Percentiles rank a stretch among this genome's conserved stretches.
These are phyloP conservation scores for Saccostrea cuccullata DNA, from an alignment of 1,140 invertebrate genomes.

Conservation along the genomic window DNA sequence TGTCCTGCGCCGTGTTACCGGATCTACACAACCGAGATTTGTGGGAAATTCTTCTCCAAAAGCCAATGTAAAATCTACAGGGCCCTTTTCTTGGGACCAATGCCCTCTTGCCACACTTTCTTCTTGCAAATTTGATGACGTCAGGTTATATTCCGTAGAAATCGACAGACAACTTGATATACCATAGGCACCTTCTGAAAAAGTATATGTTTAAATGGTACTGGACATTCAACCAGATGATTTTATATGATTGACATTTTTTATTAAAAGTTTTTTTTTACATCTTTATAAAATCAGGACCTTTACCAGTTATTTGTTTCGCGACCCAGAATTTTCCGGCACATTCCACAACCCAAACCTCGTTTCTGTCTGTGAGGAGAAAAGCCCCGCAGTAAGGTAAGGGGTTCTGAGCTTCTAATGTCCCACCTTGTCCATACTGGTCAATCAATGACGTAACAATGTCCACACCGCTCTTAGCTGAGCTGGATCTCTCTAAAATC, in stretches of 20 bases:
- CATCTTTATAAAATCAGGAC: constrained; percentile 31
- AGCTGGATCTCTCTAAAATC: constrained; percentile 83
- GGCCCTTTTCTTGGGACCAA: constrained; percentile 82
- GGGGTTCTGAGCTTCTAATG: constrained; percentile 78
- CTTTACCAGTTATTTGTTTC: constrained; percentile 83
- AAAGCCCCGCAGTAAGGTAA: constrained; percentile 72
- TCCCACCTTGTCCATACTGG: too few relatives aligned
- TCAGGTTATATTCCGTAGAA: constrained; percentile 70
- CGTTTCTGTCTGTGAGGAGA: constrained; percentile 68
- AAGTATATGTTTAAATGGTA: not conserved
- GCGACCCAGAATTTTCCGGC: constrained; percentile 84
- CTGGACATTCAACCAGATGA: not conserved
- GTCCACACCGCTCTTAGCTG: constrained; percentile 83
- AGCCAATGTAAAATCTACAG: constrained; percentile 76
- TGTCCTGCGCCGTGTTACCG: not conserved
- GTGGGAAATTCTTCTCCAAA: constrained; percentile 60
- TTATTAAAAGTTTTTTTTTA: not conserved
- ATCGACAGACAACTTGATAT: constrained; percentile 86
- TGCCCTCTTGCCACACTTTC: constrained; percentile 82
- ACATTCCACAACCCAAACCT: constrained; percentile 75
- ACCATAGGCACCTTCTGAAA: constrained; percentile 83
- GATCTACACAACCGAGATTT: constrained; percentile 43
- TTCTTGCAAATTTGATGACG: constrained; percentile 83
- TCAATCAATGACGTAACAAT: constrained; percentile 80
- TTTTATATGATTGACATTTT: not conserved